phyloP scores from a whole-genome alignment of 1,140 invertebrate genomes.

The Drosophila triauraria region DNA sequence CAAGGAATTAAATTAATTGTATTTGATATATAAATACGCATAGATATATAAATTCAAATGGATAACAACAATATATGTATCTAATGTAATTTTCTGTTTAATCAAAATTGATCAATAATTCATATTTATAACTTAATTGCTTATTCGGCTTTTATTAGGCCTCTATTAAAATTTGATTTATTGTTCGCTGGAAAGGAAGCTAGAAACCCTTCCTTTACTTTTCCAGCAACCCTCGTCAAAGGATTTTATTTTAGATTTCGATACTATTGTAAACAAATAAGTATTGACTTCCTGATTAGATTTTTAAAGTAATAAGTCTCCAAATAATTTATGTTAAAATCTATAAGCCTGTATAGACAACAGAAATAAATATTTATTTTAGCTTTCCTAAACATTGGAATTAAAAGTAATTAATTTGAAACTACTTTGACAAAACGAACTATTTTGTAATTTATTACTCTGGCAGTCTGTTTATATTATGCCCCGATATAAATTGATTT shows the following conservation, averaged over 20 bases:
- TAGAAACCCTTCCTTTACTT: background rate
- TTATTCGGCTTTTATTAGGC: background rate
- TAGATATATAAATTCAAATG: too few species aligned
- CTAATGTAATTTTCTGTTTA: too few species aligned
- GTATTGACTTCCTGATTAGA: background rate
- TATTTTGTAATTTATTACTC: conserved; percentile 17
- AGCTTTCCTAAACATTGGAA: conserved; percentile 2
- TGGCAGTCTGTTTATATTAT: conserved; percentile 7
- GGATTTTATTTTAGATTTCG: background rate
- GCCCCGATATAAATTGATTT: conserved; percentile 36
- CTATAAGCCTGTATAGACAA: background rate
- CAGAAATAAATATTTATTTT: background rate
- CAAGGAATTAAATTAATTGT: too few species aligned
- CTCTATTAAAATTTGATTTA: background rate
- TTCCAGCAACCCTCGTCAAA: background rate
- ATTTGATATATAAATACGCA: too few species aligned
- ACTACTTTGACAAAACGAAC: too few species aligned
- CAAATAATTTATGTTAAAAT: conserved; percentile 3
- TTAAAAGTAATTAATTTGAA: too few species aligned
- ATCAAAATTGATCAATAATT: too few species aligned
- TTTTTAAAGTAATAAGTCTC: background rate
- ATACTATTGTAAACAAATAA: background rate
- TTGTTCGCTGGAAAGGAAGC: accelerated
- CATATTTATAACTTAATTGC: too few species aligned
- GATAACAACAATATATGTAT: too few species aligned